These are phyloP conservation scores for Laupala kohalensis DNA, from an alignment of 1,140 invertebrate species.

Conservation along the genomic window DNA sequence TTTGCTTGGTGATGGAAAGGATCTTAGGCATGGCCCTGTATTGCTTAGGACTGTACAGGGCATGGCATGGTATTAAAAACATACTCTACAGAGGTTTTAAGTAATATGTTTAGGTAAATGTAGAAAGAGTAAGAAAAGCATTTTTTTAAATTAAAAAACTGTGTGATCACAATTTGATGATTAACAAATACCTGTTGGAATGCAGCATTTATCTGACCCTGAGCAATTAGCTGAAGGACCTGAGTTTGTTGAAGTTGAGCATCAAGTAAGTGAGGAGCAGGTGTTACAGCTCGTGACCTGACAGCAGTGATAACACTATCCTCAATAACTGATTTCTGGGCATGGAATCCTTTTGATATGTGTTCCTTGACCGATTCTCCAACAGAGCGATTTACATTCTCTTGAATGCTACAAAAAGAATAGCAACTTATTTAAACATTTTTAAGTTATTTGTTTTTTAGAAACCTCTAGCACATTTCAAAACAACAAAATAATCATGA, in stretches of 20 bases:
- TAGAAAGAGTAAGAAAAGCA: too few species aligned
- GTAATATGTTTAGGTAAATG: too few species aligned
- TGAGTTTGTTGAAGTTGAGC: constrained; percentile 49
- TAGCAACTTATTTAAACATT: too few species aligned
- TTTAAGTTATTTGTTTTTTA: too few species aligned
- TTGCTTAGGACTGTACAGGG: too few species aligned
- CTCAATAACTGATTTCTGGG: constrained; percentile 41
- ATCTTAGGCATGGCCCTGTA: too few species aligned
- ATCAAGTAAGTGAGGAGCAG: constrained; percentile 42
- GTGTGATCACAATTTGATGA: not conserved
- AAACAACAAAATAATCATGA: too few species aligned
- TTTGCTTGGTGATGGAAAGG: too few species aligned
- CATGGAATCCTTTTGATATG: constrained; percentile 40
- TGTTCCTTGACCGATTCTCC: constrained; percentile 36
- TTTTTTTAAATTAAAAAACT: not conserved
- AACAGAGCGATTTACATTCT: constrained; percentile 23
- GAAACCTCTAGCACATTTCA: too few species aligned
- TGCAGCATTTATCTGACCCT: constrained; percentile 67
- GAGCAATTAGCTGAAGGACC: constrained; percentile 54
- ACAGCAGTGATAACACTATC: constrained; percentile 41
- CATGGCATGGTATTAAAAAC: too few species aligned
- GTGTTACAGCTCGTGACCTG: constrained; percentile 54
- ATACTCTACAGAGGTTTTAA: too few species aligned
- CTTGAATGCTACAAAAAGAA: constrained; percentile 28
- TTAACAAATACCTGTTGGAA: constrained; percentile 60